Base-by-base conservation (phyloP, 2,797 vertebrate species). In the Alca torda region DNA sequence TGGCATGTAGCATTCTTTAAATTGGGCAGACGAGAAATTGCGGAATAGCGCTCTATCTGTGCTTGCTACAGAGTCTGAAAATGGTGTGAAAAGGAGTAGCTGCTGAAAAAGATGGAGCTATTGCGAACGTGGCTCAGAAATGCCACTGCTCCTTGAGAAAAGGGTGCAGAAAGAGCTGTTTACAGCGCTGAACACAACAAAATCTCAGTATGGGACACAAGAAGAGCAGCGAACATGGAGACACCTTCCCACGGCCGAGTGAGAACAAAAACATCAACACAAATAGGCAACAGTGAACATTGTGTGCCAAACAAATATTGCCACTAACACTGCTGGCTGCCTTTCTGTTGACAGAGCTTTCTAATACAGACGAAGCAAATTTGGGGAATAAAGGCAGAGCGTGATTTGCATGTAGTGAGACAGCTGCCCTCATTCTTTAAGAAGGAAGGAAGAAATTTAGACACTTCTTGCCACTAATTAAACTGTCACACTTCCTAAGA, bases 311-410 rank as follows among this genome's bases (percentile, higher is more conserved):
- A 61, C 46, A 92, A 89, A 81, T 63, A 85, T 8, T 88, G 35
- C 51, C 82, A 75, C 50, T 73, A 90, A 76, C 28, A n/a, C 57
- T 65, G 24, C 60, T 91, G 53, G 53, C 61, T 91, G 75, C 46
- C 61, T 41, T 78, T 89, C 30, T 92, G 41, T 93, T n/a, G 19
- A 85, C 90, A 95, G 78, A 85, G 63, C 69, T 83, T 94, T 91
- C 64, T 86, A 75, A 78, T 51, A 87, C 9, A 74, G 25, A 48
- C 5, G 2, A 45, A 92, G 46, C 9, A 85, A 75, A 56, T 68
- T 16, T 87, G n/a, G 56, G 80, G 41, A 72, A 89, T 25, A 68
- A 64, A 83, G 26, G 37, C 35, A 14, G 11, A 48, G 33, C 45
- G 33, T 19, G 37, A 46, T 51, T 16, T 73, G 26, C 18, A 3